A percentile compares a stretch with the other conserved stretches of the same genome.
Evolutionary conservation across 2,113 vertebrate genomes (phyloP).

Genomic region (Ardeotis arabs): DNA sequence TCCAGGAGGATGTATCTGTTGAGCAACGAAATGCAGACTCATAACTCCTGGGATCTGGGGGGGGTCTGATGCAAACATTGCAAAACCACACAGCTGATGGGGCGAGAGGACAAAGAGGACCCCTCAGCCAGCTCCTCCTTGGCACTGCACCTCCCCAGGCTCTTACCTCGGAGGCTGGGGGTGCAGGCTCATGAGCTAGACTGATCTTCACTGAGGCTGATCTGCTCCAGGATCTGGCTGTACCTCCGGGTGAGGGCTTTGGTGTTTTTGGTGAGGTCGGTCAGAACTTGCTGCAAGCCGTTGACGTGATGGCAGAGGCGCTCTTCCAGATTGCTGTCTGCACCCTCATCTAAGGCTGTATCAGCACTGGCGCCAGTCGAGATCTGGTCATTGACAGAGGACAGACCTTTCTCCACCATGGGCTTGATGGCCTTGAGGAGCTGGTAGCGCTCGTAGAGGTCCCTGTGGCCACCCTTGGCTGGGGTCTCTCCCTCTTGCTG

Average conservation of each 20-base stretch:
- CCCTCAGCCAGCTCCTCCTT: background rate
- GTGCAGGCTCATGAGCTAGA: background rate
- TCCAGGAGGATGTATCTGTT: background rate
- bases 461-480: background rate
- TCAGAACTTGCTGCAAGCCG: constrained; percentile 84
- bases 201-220: constrained; percentile 23
- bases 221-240: constrained; percentile 82
- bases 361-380: background rate
- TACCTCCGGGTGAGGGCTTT: constrained; percentile 83
- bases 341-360: background rate
- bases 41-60: background rate
- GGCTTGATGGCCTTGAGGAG: constrained; percentile 84
- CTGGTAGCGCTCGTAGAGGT: constrained; percentile 82
- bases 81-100: background rate
- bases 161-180: constrained; percentile 1
- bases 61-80: background rate
- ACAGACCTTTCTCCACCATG: constrained; percentile 79
- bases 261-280: constrained; percentile 80
- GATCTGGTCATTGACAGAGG: constrained; percentile 54
- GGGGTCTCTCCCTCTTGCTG: background rate
- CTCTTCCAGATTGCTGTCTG: constrained; percentile 74
- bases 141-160: fast-evolving
- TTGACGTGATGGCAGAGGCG: constrained; percentile 83
- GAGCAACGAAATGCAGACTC: background rate
- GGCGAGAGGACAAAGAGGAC: background rate